Base-by-base conservation (phyloP, 2,113 vertebrate genomes). In the Spheniscus mendiculus region DNA sequence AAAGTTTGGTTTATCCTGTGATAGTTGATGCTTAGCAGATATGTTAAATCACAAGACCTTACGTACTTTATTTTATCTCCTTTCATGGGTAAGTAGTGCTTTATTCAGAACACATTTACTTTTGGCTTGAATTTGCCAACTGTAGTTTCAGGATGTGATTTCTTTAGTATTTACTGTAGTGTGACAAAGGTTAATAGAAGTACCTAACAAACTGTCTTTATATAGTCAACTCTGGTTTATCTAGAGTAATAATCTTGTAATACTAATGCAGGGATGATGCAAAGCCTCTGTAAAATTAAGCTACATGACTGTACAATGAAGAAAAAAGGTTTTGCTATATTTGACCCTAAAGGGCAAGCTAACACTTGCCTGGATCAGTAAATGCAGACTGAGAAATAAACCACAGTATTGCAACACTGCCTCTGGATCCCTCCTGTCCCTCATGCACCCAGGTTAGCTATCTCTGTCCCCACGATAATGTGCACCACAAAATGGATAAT, bases 141-240 rank as follows among this genome's bases (percentile, higher is more conserved):
- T 87, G 47, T 40, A 73, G 29, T 91, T 96, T 94, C 66, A 77
- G 74, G 40, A 61, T 69, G 40, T 58, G 72, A 73, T 87, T 83
- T 79, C 45, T 89, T 84, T 34, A 63, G 40, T 74, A 80, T 91
- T 92, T 95, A 84, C 66, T 69, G 44, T 76, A 87, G 19, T 87
- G 49, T 71, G 50, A 63, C 47, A 66, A 95, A 97, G n/a, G 67
- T 90, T 95, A 94, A 90, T 78, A 89, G 72, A 92, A 90, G 18
- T 78, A 84, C 42, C 52, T 87, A 79, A 91, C 22, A 45, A 76
- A 65, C 25, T 61, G 25, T 52, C 52, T 87, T 82, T 92, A 74
- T 71, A 49, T 10, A 89, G 89, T 85, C 61, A 83, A 26, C 61
- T 91, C 62, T 61, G 56, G 44, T 89, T 96, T 87, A 44, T 87